phyloP scores from a whole-genome alignment of 2,113 vertebrate species.

The Cottus gobio region DNA sequence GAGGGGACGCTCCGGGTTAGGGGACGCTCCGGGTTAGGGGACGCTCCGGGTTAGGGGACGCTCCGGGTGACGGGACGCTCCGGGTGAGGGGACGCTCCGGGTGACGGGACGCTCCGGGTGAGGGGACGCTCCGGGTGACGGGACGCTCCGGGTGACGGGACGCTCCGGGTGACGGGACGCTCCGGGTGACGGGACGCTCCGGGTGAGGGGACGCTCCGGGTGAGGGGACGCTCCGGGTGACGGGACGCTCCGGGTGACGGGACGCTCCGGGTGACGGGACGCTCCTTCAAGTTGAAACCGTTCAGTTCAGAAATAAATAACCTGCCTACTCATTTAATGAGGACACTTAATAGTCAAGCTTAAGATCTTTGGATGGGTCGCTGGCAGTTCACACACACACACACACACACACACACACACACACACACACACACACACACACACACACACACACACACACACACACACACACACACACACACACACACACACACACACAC shows the following conservation, averaged over 20 bases:
- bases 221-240: no score
- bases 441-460: not conserved
- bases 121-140: constrained; percentile 10
- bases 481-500: not conserved
- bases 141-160: constrained; percentile 12
- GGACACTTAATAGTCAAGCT: no score
- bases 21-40: no score
- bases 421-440: not conserved
- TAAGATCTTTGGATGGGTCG: no score
- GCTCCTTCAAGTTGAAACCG: constrained; percentile 25
- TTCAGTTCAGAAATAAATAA: constrained; percentile 24
- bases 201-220: no score
- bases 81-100: no score
- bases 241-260: no score
- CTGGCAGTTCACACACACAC: not conserved
- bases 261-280: constrained; percentile 13
- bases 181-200: no score
- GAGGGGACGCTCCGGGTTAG: no score
- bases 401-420: not conserved
- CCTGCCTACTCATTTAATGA: not conserved
- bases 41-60: no score
- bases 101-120: constrained; percentile 22
- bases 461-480: not conserved
- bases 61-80: no score
- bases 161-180: no score